Evolutionary conservation across 2,888 invertebrate genomes (phyloP).

Genomic region (Ornithoptera alexandrae): DNA sequence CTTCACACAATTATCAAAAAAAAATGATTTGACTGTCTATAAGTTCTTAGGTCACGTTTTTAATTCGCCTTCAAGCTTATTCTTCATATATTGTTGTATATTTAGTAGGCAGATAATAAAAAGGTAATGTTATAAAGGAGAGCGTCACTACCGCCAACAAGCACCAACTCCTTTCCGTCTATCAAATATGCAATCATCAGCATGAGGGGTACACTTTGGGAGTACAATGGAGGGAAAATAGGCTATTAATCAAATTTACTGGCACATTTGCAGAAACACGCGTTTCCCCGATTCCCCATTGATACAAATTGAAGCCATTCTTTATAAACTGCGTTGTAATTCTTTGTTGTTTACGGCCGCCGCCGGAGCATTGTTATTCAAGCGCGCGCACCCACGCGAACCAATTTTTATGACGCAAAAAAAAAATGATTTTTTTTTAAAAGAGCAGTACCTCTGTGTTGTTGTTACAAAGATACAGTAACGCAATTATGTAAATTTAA

Average conservation of each 20-base stretch:
- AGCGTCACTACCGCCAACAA: background rate
- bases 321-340: conserved; percentile 7
- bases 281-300: conserved; percentile 8
- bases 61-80: no score
- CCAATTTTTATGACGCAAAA: background rate
- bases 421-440: background rate
- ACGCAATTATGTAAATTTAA: no score
- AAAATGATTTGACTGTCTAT: no score
- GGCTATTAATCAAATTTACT: conserved; percentile 21
- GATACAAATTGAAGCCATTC: conserved; percentile 9
- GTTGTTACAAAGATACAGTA: no score
- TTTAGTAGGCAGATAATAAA: no score
- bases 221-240: background rate
- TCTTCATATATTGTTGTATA: no score
- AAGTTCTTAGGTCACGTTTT: no score
- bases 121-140: background rate
- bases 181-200: conserved; percentile 4
- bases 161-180: conserved; percentile 1
- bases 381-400: background rate
- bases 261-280: conserved; percentile 13
- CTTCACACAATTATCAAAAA: no score
- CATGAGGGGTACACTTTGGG: conserved; percentile 7
- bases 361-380: background rate
- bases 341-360: conserved; percentile 1
- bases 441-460: no score